Evolutionary conservation across 2,113 vertebrate genomes (phyloP), one percentile per base, ranked within the genome.

Genomic region (Trinectes maculatus): DNA sequence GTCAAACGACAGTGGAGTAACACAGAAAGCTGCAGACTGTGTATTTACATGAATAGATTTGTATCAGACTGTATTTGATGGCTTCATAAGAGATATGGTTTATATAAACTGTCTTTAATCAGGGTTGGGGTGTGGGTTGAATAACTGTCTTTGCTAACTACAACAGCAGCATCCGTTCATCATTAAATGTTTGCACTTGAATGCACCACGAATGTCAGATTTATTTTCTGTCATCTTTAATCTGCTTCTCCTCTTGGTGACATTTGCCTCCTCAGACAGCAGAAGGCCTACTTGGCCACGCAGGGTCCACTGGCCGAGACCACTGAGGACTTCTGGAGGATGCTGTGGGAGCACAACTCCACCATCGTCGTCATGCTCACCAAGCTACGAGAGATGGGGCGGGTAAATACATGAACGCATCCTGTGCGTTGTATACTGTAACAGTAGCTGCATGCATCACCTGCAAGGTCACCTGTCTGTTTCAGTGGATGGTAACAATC

Each of bases 351-450:
- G 78, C 95, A 98, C 92, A 96, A 97, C 83, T 98, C 96, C 73
- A 98, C 96, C 87, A 98, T 98, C 61, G 94, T 98, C 48, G 96
- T 98, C 90, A 98, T 98, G 96, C 91, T 98, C 89, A 98, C 96
- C 83, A 96, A 98, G 88, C 93, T 98, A 79, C 92, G 96, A 36
- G 96, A 98, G 91, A 97, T 98, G 96, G 96, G 96, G 74, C 93
- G 96, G 94, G 96, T 97, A 92, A 92, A 16, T 91, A 34, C 51
- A 12, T n/a, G 15, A 3, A 25, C 44, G n/a, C n/a, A n/a, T n/a
- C n/a, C n/a, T n/a, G n/a, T n/a, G n/a, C n/a, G n/a, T n/a, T n/a
- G n/a, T n/a, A n/a, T n/a, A n/a, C n/a, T n/a, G n/a, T n/a, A n/a
- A 25, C 43, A 1, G 43, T 39, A 1, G 8, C 46, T 19, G 0